Conservation (phyloP, 2,888 invertebrate genomes). For the Trissoscelio sp. region DNA sequence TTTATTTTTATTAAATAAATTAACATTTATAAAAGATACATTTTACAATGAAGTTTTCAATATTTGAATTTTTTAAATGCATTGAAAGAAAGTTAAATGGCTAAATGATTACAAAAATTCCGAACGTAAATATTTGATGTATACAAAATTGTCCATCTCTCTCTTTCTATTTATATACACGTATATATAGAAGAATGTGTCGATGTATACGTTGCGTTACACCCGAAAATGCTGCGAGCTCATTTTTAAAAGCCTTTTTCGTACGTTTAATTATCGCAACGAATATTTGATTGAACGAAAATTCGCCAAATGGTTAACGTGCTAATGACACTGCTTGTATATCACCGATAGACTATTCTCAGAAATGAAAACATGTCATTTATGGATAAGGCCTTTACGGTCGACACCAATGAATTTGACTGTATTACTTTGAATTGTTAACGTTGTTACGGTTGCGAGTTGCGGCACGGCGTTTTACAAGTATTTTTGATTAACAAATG, state of each 20-base stretch:
- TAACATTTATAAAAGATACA: too few relatives aligned
- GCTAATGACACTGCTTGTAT: conserved; percentile 52
- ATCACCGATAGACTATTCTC: conserved; percentile 45
- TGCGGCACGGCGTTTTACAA: neutral
- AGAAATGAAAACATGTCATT: conserved; percentile 64
- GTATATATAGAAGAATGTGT: conserved; percentile 42
- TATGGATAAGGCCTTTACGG: conserved; percentile 50
- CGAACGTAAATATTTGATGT: conserved; percentile 14
- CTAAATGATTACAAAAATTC: too few relatives aligned
- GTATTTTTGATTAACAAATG: conserved; percentile 14
- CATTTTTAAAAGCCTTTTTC: conserved; percentile 20
- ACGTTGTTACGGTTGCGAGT: conserved; percentile 14
- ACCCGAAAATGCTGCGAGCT: conserved; percentile 50
- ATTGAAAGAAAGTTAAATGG: too few relatives aligned
- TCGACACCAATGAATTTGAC: conserved; percentile 51
- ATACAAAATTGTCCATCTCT: conserved; percentile 18
- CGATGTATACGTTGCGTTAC: conserved; percentile 42
- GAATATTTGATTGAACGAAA: conserved; percentile 8
- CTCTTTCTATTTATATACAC: conserved; percentile 45
- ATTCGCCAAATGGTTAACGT: conserved; percentile 29
- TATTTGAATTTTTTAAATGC: too few relatives aligned
- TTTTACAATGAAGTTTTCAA: too few relatives aligned
- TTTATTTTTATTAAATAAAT: too few relatives aligned
- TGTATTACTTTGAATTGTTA: conserved; percentile 32
- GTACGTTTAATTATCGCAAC: neutral